Evolutionary conservation across 2,113 vertebrate species (phyloP).

Genomic region (Geothlypis trichas): DNA sequence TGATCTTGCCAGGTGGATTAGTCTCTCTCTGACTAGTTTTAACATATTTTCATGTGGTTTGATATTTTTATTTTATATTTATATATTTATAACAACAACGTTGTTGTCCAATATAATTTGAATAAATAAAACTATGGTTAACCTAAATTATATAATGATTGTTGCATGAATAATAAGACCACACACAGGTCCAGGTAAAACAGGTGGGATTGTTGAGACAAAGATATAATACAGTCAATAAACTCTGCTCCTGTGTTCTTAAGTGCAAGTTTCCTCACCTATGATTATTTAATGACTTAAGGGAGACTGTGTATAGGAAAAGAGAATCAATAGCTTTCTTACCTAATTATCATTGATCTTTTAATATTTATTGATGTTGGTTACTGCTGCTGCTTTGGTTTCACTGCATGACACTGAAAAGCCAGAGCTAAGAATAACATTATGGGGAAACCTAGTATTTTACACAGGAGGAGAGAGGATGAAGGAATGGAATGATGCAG

Average conservation of each 20-base stretch:
- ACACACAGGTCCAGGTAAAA: neutral
- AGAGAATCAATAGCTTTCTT: slow-evolving; percentile 3
- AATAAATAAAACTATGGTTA: neutral
- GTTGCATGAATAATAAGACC: neutral
- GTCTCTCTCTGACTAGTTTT: neutral
- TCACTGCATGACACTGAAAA: slow-evolving; percentile 10
- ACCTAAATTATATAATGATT: neutral
- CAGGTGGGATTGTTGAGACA: neutral
- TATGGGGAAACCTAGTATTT: neutral
- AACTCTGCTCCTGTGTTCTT: neutral
- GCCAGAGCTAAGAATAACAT: neutral
- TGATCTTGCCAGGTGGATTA: neutral
- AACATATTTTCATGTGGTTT: neutral
- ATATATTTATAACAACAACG: neutral
- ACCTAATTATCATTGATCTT: slow-evolving; percentile 26
- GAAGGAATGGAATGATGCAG: neutral
- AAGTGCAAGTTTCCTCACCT: neutral
- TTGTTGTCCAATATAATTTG: neutral
- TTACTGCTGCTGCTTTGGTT: slow-evolving; percentile 5
- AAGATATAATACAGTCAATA: neutral
- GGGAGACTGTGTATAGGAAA: neutral
- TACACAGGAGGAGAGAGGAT: neutral
- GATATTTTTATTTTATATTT: neutral
- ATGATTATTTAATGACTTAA: slow-evolving; percentile 7
- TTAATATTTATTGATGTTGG: neutral